A percentile compares a stretch with the other conserved stretches of the same genome.
Conservation (phyloP, 2,797 vertebrate species). For the Ctenopoma multispine region DNA sequence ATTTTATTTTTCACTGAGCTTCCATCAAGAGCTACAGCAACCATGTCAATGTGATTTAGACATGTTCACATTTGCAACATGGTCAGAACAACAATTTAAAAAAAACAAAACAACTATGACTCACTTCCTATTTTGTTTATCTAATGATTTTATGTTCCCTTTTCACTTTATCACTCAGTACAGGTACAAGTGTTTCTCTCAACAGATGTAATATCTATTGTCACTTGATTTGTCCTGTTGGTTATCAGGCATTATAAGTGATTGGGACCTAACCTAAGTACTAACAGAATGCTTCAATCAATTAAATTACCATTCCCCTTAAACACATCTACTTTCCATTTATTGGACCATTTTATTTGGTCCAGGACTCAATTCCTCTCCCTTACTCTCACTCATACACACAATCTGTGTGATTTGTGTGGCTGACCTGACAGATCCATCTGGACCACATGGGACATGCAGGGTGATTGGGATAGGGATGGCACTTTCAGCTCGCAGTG, state of each 20-base stretch:
- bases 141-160: conserved; percentile 10
- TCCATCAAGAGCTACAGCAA: not conserved
- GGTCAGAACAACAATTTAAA: not conserved
- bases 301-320: not conserved
- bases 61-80: not conserved
- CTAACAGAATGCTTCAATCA: too few relatives aligned
- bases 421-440: conserved; percentile 94
- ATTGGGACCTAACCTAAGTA: too few relatives aligned
- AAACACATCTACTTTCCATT: not conserved
- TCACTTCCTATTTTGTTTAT: conserved; percentile 41
- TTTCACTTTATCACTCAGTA: conserved; percentile 18
- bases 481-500: conserved; percentile 88
- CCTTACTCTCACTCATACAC: not conserved
- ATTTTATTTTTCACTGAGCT: not conserved
- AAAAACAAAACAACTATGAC: not conserved
- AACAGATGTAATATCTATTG: not conserved
- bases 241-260: not conserved
- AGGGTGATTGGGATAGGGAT: conserved; percentile 90
- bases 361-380: not conserved
- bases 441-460: conserved; percentile 93
- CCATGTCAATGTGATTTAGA: not conserved
- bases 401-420: not conserved
- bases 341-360: not conserved
- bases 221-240: not conserved
- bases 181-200: not conserved